Evolutionary conservation across 2,888 invertebrate species (phyloP).

Genomic region (Chrysina gloriosa): DNA sequence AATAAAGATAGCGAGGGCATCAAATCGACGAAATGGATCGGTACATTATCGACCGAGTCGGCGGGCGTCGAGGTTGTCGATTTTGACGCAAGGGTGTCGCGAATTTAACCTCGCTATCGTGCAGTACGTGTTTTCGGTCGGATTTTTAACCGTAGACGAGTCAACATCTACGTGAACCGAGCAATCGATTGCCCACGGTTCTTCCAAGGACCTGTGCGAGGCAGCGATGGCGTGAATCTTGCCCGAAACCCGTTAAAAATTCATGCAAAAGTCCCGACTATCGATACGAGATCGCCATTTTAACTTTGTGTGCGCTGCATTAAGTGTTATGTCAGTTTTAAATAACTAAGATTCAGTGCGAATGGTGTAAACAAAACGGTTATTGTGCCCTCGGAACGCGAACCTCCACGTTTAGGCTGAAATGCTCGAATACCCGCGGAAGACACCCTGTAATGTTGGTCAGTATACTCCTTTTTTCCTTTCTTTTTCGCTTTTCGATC

Average conservation of each 20-base stretch:
- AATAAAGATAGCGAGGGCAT: neutral
- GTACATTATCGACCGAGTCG: conserved; percentile 39
- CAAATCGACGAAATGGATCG: neutral
- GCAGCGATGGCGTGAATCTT: conserved; percentile 35
- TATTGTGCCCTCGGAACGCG: conserved; percentile 22
- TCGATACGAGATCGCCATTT: conserved; percentile 41
- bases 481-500: conserved; percentile 4
- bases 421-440: conserved; percentile 21
- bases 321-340: conserved; percentile 42
- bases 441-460: conserved; percentile 29
- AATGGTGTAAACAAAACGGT: conserved; percentile 35
- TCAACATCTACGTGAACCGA: conserved; percentile 12
- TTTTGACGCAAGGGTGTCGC: conserved; percentile 40
- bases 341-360: conserved; percentile 32
- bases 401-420: conserved; percentile 25
- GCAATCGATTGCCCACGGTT: conserved; percentile 25
- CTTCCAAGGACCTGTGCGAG: conserved; percentile 19
- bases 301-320: conserved; percentile 37
- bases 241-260: conserved; percentile 28
- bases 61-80: conserved; percentile 38
- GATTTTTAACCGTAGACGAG: conserved; percentile 20
- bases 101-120: conserved; percentile 43
- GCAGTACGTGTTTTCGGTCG: conserved; percentile 41
- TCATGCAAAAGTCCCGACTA: conserved; percentile 17
- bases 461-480: conserved; percentile 8